Evolutionary conservation across 2,113 vertebrate species (phyloP).

Genomic region (Apteryx owenii): DNA sequence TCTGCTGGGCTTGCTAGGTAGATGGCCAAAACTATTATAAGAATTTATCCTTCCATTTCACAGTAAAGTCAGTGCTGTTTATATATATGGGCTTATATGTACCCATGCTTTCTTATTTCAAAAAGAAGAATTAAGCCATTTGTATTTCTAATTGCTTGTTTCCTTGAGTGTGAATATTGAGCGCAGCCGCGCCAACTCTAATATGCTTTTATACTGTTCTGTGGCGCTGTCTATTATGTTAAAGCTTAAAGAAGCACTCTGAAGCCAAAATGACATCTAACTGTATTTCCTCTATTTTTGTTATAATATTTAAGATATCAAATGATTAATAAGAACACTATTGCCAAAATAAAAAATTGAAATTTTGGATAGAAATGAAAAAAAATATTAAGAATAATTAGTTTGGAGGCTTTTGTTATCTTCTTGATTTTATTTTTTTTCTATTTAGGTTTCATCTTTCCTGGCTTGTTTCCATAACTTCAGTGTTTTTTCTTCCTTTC

Average conservation of each 20-base stretch:
- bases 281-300: neutral
- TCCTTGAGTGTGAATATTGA: neutral
- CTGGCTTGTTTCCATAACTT: neutral
- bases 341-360: neutral
- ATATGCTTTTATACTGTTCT: neutral
- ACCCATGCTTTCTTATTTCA: neutral
- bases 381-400: neutral
- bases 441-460: neutral
- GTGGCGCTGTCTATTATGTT: neutral
- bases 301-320: neutral
- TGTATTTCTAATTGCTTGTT: neutral
- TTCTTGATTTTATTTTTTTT: neutral
- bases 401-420: neutral
- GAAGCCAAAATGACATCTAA: neutral
- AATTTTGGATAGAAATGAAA: neutral
- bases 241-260: neutral
- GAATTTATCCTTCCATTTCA: neutral
- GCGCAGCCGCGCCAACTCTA: neutral
- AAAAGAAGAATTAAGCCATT: neutral
- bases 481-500: neutral
- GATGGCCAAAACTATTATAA: neutral
- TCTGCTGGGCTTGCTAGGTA: neutral
- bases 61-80: neutral
- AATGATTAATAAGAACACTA: neutral
- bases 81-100: neutral